Evolutionary conservation across 2,797 vertebrate species (phyloP), one percentile per base, ranked within the genome.

Genomic region (Zenarchopterus dispar): DNA sequence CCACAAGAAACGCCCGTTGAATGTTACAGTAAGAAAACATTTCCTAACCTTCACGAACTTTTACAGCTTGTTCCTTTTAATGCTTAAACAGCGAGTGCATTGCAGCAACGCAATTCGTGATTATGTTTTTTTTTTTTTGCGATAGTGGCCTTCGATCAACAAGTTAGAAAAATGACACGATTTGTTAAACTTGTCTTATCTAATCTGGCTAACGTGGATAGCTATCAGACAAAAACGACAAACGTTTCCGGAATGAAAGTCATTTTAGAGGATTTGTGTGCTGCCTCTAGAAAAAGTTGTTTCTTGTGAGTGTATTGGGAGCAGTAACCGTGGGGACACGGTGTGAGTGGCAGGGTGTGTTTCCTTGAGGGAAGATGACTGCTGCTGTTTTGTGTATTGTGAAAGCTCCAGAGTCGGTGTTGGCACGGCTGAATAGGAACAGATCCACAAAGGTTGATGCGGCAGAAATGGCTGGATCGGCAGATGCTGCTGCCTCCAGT

Each of bases 401-500:
- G 81, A 87, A 85, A 70, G 54, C 67, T 87, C 87, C 89, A 77
- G 86, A 86, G 61, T 70, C 53, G 28, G 19, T 28, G 61, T 73
- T 88, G 85, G 76, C 84, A 72, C 49, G 54, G 55, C 31, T 86
- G 67, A 85, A 87, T 84, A 57, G 80, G 43, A 61, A 61, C 48
- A 64, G 36, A 57, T 41, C 64, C 64, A 85, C 78, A 85, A 84
- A 82, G 70, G 67, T 55, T 62, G 69, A 64, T 77, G 62, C 75
- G 71, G 81, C 80, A 83, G 80, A 90, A 88, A 69, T 36, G 70
- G 57, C 82, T 88, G 74, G 70, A 81, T 51, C 44, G 5, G 48
- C 56, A 55, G 18, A 68, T 74, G 26, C 26, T 71, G 75, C 55
- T 67, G 73, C 65, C 28, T 57, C 48, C 51, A 59, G 53, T 59